Percentiles rank a stretch among this genome's conserved stretches.
Evolutionary conservation across 2,113 vertebrate genomes (phyloP).

Genomic region (Pelecanoides urinatrix): DNA sequence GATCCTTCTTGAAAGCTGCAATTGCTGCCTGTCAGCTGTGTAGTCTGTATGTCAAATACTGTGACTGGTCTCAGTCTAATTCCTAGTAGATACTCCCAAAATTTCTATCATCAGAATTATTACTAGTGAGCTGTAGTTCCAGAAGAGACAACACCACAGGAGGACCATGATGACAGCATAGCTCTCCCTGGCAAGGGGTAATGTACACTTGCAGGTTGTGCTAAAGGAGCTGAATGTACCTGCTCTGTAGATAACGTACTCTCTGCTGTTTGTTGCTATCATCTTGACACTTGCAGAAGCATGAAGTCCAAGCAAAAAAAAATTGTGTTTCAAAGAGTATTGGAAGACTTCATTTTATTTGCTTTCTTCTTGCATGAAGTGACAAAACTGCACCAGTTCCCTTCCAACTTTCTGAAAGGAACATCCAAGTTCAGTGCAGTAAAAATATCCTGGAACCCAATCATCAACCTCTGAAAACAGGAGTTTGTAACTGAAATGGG

Average conservation of each 20-base stretch:
- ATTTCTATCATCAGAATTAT: background rate
- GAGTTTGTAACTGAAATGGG: background rate
- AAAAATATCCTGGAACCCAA: background rate
- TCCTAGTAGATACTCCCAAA: background rate
- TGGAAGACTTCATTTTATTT: background rate
- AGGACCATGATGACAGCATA: background rate
- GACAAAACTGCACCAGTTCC: background rate
- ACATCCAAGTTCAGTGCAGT: background rate
- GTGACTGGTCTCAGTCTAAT: background rate
- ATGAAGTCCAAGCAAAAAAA: background rate
- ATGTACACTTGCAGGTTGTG: background rate
- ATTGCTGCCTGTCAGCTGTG: background rate
- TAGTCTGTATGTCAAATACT: background rate
- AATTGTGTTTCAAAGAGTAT: background rate
- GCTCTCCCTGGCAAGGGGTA: accelerated
- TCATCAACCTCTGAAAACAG: background rate
- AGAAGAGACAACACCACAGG: background rate
- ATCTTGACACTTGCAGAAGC: background rate
- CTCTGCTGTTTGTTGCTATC: background rate
- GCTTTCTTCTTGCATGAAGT: background rate
- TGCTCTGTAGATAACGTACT: background rate
- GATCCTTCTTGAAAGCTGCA: background rate
- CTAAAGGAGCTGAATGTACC: background rate
- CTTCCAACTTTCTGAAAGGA: background rate
- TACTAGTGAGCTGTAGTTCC: background rate